phyloP scores from a whole-genome alignment of 2,113 vertebrate genomes.

The Melanostigma gelatinosum region DNA sequence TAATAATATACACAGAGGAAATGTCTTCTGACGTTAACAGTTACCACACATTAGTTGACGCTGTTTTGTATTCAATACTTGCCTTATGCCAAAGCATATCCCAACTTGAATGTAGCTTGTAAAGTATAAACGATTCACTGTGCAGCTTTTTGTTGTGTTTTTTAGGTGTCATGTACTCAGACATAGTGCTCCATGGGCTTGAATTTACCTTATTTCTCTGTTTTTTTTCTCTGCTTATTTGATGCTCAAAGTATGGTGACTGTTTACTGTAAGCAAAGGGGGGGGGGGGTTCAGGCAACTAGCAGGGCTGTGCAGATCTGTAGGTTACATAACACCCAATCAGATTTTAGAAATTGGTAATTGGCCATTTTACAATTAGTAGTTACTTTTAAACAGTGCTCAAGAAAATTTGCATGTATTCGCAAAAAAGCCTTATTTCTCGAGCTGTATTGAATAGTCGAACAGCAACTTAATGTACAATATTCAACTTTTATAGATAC shows the following conservation, averaged over 20 bases:
- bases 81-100: constrained; percentile 76
- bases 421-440: constrained; percentile 62
- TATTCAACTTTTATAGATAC: constrained; percentile 44
- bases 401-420: constrained; percentile 56
- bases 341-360: constrained; percentile 22
- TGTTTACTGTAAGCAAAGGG: constrained; percentile 24
- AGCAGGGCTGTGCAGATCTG: constrained; percentile 46
- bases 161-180: constrained; percentile 26
- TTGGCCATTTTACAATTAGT: constrained; percentile 45
- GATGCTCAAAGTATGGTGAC: constrained; percentile 16
- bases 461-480: constrained; percentile 26
- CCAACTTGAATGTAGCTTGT: constrained; percentile 71
- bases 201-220: neutral
- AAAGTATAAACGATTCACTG: constrained; percentile 49
- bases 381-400: constrained; percentile 36
- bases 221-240: constrained; percentile 23
- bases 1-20: constrained; percentile 2
- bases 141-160: constrained; percentile 62
- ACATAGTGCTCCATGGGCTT: constrained; percentile 2
- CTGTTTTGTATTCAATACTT: constrained; percentile 34
- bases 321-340: constrained; percentile 30
- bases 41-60: neutral
- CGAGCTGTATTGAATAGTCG: constrained; percentile 50
- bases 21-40: constrained; percentile 13
- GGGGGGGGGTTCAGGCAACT: constrained; percentile 18